Evolutionary conservation across 2,888 invertebrate genomes (phyloP).

Genomic region (Melieria crassipennis): DNA sequence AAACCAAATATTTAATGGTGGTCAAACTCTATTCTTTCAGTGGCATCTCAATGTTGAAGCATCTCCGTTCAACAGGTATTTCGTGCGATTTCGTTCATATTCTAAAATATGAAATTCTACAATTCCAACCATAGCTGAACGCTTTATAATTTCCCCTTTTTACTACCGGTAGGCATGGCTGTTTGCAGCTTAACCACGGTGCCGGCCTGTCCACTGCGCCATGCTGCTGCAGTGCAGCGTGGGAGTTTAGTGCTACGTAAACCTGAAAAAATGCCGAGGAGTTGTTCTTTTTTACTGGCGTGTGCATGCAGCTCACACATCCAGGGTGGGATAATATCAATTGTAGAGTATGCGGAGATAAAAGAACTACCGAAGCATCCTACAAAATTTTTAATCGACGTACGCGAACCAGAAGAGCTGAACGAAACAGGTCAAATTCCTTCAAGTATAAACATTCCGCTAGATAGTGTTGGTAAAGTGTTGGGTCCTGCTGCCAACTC

Average conservation of each 20-base stretch:
- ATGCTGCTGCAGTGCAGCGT: no score
- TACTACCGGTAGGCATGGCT: neutral
- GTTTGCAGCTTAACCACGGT: neutral
- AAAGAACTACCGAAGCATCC: constrained; percentile 66
- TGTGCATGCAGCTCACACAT: constrained; percentile 1
- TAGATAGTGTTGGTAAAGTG: constrained; percentile 65
- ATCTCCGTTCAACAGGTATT: no score
- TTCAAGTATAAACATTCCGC: constrained; percentile 79
- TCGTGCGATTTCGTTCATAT: no score
- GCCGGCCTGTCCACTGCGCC: no score
- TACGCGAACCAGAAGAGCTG: constrained; percentile 79
- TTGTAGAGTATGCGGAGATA: constrained; percentile 61
- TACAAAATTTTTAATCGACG: constrained; percentile 75
- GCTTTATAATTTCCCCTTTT: no score
- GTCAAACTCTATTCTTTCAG: no score
- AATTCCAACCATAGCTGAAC: no score
- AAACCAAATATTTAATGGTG: no score
- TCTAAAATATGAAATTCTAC: no score
- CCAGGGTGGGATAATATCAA: constrained; percentile 12
- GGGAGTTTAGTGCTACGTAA: no score
- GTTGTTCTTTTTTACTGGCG: neutral
- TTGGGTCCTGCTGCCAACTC: constrained; percentile 43
- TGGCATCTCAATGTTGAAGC: no score
- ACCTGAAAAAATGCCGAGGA: neutral
- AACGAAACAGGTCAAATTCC: constrained; percentile 77